A percentile compares a stretch with the other conserved stretches of the same genome.
Conservation (phyloP, 2,888 invertebrate genomes). For the Salpingus planirostris region DNA sequence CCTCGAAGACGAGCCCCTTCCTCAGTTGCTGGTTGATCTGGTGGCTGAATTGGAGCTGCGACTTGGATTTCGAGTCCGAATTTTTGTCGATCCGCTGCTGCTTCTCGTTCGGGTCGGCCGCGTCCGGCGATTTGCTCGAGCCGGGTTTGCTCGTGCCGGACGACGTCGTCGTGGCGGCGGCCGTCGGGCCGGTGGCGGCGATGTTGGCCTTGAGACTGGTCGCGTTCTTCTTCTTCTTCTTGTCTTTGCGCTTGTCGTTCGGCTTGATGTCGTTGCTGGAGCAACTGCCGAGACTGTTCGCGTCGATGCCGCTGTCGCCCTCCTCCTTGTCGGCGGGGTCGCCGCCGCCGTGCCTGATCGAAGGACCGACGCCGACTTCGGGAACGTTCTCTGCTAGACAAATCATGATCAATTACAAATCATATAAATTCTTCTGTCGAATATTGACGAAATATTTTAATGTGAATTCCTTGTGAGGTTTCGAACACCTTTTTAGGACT, state of each 20-base stretch:
- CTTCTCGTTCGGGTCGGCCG: slow-evolving; percentile 7
- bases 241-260: slow-evolving; percentile 52
- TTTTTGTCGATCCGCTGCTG: slow-evolving; percentile 20
- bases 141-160: background rate
- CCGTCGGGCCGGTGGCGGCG: slow-evolving; percentile 18
- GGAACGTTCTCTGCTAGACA: slow-evolving; percentile 23
- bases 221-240: slow-evolving; percentile 51
- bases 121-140: background rate
- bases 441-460: too few relatives aligned
- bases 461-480: too few relatives aligned
- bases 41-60: slow-evolving; percentile 6
- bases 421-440: too few relatives aligned
- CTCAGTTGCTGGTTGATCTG: too few relatives aligned
- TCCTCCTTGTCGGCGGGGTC: slow-evolving; percentile 60
- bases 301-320: slow-evolving; percentile 84
- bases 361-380: slow-evolving; percentile 31
- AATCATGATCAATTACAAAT: background rate
- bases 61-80: slow-evolving; percentile 14
- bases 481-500: too few relatives aligned
- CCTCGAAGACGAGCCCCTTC: slow-evolving; percentile 61
- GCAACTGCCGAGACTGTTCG: slow-evolving; percentile 81
- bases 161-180: too few relatives aligned
- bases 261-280: slow-evolving; percentile 77
- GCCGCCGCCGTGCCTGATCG: slow-evolving; percentile 34
- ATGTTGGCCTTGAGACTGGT: slow-evolving; percentile 13